Base-by-base conservation (phyloP, 2,888 invertebrate genomes). In the Eristalis intricaria region DNA sequence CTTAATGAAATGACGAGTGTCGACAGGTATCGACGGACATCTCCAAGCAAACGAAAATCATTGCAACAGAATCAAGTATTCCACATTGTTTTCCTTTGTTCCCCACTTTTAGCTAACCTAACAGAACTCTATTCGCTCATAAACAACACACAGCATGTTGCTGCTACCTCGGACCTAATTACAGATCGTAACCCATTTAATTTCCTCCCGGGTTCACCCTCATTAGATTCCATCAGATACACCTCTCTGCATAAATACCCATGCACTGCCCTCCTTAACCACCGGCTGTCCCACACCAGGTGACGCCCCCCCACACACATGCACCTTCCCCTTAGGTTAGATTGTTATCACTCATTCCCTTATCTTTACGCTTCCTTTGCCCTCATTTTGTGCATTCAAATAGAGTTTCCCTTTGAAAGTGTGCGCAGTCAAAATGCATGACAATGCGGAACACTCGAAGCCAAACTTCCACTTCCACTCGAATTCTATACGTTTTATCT, bases 381-480 rank as follows among this genome's bases (percentile, higher is more conserved):
- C 50, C 50, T 8, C 19, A 50, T 50, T 50, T 7, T 35, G 63
- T 73, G 63, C 32, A 29, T 40, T 35, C 56, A 38, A 70, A 71
- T 1, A 61, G n/a, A 50, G 19, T 50, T 50, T 50, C 50, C 50
- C 19, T 19, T 50, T 50, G 50, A 50, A 50, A 50, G 50, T 50
- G 50, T 50, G 50, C 50, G 50, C 61, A 32, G 29, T 65, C 64
- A 63, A 74, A 65, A 74, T 35, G 56, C 64, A 60, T 66, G 66
- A 66, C 66, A 63, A 73, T 73, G 65, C 79, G 65, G 79, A 79
- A 66, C 71, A 60, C 65, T 64, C 40, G 11, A 32, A 71, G 40
- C 50, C 8, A 50, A 50, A 50, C 50, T 50, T 50, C 50, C 50
- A 50, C 50, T 5, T 19, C 19, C 50, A 19, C 50, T 19, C 50